Evolutionary conservation across 2,113 vertebrate species (phyloP).

Genomic region (Antechinus flavipes): DNA sequence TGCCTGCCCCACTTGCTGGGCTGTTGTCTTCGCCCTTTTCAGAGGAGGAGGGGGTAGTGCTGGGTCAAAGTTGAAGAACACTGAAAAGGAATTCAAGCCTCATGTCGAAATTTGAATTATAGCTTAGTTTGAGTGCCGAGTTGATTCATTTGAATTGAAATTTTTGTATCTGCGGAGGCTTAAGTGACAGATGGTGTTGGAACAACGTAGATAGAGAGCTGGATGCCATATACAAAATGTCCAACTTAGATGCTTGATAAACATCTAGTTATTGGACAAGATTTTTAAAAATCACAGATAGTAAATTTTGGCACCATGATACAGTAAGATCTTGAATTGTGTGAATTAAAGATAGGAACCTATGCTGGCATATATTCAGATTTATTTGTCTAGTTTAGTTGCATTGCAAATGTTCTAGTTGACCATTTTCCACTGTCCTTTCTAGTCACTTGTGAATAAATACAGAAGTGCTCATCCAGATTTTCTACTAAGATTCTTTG

Average conservation of each 20-base stretch:
- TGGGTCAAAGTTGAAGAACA: slow-evolving; percentile 91
- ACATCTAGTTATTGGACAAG: slow-evolving; percentile 83
- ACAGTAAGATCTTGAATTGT: slow-evolving; percentile 83
- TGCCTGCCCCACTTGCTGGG: slow-evolving; percentile 93
- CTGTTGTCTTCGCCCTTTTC: slow-evolving; percentile 95
- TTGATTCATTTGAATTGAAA: slow-evolving; percentile 81
- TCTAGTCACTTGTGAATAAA: slow-evolving; percentile 71
- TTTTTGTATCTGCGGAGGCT: slow-evolving; percentile 75
- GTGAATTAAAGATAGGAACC: slow-evolving; percentile 84
- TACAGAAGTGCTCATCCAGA: slow-evolving; percentile 69
- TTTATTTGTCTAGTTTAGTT: slow-evolving; percentile 85
- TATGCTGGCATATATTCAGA: slow-evolving; percentile 83
- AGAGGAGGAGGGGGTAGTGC: slow-evolving; percentile 87
- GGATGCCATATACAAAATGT: slow-evolving; percentile 63
- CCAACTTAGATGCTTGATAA: slow-evolving; percentile 74
- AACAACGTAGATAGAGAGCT: slow-evolving; percentile 73
- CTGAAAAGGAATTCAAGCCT: slow-evolving; percentile 90
- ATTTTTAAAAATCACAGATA: slow-evolving; percentile 78
- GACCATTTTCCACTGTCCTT: slow-evolving; percentile 73
- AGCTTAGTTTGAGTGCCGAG: slow-evolving; percentile 82
- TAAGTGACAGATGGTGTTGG: slow-evolving; percentile 86
- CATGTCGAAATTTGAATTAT: slow-evolving; percentile 89
- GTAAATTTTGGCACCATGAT: slow-evolving; percentile 72
- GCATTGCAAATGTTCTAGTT: slow-evolving; percentile 86
- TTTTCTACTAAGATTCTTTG: slow-evolving; percentile 67